Percentiles rank a stretch among this genome's conserved stretches.
Evolutionary conservation across 1,140 invertebrate genomes (phyloP).

Genomic region (Trichonephila clavipes): DNA sequence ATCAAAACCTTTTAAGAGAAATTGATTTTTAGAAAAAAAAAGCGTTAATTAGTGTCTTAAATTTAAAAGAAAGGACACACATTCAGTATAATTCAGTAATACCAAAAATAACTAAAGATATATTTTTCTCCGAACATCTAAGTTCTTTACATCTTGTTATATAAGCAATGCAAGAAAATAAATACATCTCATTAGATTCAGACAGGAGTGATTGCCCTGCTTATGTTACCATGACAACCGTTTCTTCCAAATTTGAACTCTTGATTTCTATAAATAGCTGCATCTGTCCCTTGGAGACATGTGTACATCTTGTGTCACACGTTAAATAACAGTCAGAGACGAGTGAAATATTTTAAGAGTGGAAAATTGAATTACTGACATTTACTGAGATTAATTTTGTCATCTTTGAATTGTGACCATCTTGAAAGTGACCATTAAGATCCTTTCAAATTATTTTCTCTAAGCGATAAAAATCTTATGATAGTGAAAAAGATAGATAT

Average conservation of each 20-base stretch:
- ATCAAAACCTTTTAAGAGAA: background rate
- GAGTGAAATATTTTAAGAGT: background rate
- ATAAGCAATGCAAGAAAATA: background rate
- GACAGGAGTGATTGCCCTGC: slow-evolving; percentile 31
- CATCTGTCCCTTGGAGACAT: background rate
- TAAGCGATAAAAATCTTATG: background rate
- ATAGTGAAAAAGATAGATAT: background rate
- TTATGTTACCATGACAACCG: background rate
- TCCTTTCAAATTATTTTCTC: background rate
- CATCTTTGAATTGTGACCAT: background rate
- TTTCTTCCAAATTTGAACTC: background rate
- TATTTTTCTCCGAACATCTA: background rate
- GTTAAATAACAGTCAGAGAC: background rate
- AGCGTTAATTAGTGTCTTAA: background rate
- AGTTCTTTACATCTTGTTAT: slow-evolving; percentile 2
- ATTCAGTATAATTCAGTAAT: background rate
- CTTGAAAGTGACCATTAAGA: background rate
- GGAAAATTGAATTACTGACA: background rate
- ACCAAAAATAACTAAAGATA: background rate
- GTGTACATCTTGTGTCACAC: background rate
- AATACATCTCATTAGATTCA: background rate
- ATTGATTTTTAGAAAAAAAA: background rate
- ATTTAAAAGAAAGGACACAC: background rate
- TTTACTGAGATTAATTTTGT: background rate
- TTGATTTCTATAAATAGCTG: background rate